phyloP scores from a whole-genome alignment of 2,113 vertebrate genomes.

The Ptilonorhynchus violaceus region DNA sequence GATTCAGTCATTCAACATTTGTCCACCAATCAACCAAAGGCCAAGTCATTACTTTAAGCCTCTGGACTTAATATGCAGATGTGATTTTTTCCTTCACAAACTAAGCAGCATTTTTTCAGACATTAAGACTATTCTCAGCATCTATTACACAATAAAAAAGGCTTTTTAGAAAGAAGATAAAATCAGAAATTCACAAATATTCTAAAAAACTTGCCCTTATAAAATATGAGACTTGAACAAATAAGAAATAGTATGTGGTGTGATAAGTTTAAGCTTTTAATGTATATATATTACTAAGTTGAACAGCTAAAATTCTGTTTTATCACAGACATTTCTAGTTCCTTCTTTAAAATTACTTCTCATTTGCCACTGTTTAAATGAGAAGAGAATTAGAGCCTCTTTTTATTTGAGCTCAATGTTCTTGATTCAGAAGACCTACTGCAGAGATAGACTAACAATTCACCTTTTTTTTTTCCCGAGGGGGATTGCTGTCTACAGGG shows the following conservation, averaged over 20 bases:
- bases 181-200: background rate
- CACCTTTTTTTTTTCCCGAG: background rate
- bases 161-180: background rate
- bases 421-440: background rate
- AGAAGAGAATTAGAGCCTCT: background rate
- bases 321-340: background rate
- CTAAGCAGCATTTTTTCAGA: background rate
- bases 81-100: constrained; percentile 19
- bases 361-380: background rate
- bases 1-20: constrained; percentile 53
- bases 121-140: background rate
- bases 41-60: constrained; percentile 23
- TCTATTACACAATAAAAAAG: background rate
- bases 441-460: background rate
- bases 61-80: constrained; percentile 30
- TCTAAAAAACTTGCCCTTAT: background rate
- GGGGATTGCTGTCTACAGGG: background rate
- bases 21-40: constrained; percentile 35
- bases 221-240: background rate
- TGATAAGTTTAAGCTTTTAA: background rate
- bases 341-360: background rate
- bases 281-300: background rate
- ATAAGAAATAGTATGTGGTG: background rate
- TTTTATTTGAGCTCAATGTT: background rate
- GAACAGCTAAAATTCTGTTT: background rate